Conservation (phyloP, 1,140 invertebrate genomes). For the Ladona fulva region DNA sequence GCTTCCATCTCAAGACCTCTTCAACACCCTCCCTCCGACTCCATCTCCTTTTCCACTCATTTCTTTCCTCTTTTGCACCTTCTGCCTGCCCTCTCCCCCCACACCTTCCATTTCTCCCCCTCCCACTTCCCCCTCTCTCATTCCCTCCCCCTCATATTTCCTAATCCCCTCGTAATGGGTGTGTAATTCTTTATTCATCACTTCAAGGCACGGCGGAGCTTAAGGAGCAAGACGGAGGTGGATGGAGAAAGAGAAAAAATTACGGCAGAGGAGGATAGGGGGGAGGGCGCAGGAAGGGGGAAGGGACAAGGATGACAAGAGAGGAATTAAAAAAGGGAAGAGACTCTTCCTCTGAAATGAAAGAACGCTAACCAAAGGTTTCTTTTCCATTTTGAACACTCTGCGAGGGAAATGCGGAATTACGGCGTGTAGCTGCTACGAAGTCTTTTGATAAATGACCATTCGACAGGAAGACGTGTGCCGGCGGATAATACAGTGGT, state of each 20-base stretch:
- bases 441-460: no score
- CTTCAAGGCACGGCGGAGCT: not conserved
- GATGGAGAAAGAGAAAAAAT: no score
- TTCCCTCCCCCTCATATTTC: not conserved
- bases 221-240: not conserved
- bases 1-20: no score
- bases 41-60: not conserved
- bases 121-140: not conserved
- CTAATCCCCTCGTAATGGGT: not conserved
- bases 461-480: no score
- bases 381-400: no score
- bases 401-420: no score
- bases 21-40: not conserved
- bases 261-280: not conserved
- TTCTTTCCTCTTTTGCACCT: no score
- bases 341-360: not conserved
- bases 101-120: not conserved
- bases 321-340: not conserved
- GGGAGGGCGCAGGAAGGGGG: not conserved
- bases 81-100: not conserved
- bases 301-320: not conserved
- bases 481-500: no score
- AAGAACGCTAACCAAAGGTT: no score
- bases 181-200: slow-evolving; percentile 10
- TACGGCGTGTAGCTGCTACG: no score